Evolutionary conservation across 2,888 invertebrate species (phyloP), one percentile per base, ranked within the genome.

Genomic region (Pandemis heparana): DNA sequence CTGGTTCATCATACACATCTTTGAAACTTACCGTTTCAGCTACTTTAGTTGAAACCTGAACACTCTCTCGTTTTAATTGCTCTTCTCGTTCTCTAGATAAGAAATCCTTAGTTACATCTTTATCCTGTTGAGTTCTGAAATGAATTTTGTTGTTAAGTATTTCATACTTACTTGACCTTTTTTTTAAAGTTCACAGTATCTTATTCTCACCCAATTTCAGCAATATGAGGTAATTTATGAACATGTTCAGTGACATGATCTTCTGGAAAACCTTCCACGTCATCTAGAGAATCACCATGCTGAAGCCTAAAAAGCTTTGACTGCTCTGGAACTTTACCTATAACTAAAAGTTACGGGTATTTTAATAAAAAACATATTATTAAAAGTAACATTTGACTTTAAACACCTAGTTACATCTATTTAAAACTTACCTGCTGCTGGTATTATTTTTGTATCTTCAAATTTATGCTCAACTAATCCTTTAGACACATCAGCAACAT

Each of bases 261-360:
- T 83, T 94, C 94, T 43, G 94, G 95, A 62, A 95, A 95, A 46
- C 92, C 94, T 89, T 95, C 95, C 1, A 94, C 94, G 51, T 95
- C 95, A 84, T 95, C 95, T 72, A 95, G 84, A 5, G 95, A 95
- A 79, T 95, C 95, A 53, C 95, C 94, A 71, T 94, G 94, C 1
- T 88, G 89, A 71, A 94, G 77, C 78, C 87, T 92, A 14, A 90
- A 84, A 7, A 87, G 76, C 80, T 90, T 93, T 0, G 84, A 79
- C 61, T 80, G 82, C 66, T 92, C 91, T 53, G 80, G 77, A 16
- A 77, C 68, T 86, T 90, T 90, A 18, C 82, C 90, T 89, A 65
- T 9, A 85, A 82, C 70, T 46, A 41, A 23, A 72, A 23, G 51
- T 23, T 0, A 16, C 16, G 8, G 7, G 3, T 18, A 18, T 14